These are phyloP conservation scores for Gymnodraco acuticeps DNA, from an alignment of 2,797 vertebrate genomes.

Conservation along the genomic window DNA sequence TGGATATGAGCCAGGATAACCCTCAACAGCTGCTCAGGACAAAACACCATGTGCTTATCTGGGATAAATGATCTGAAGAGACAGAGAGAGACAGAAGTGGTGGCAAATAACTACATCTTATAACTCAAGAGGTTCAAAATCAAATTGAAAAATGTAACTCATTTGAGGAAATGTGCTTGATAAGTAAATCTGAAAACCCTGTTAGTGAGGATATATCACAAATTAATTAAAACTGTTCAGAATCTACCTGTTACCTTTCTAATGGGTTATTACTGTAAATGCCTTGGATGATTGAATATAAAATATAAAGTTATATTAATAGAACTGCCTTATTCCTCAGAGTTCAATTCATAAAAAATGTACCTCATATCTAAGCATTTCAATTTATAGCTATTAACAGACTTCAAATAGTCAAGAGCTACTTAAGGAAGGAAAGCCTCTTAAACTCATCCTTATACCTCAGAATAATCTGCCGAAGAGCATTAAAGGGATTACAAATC, in stretches of 20 bases:
- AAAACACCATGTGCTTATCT: constrained; percentile 97
- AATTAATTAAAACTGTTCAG: neutral
- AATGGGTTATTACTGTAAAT: neutral
- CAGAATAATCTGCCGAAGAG: constrained; percentile 34
- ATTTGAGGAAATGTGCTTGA: neutral
- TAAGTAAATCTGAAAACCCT: neutral
- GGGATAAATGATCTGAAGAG: constrained; percentile 94
- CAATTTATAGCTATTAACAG: constrained; percentile 13
- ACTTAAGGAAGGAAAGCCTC: constrained; percentile 43
- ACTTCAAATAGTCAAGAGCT: constrained; percentile 7
- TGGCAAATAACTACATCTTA: neutral
- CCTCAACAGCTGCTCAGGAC: constrained; percentile 96
- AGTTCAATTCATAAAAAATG: neutral
- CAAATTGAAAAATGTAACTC: neutral
- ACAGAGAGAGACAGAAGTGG: constrained; percentile 8
- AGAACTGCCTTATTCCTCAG: neutral
- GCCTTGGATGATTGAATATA: neutral
- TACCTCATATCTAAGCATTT: neutral
- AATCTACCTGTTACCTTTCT: neutral
- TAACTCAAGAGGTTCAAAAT: neutral
- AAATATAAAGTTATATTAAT: neutral
- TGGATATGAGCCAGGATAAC: constrained; percentile 98
- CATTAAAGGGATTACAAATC: constrained; percentile 46
- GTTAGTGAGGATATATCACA: neutral
- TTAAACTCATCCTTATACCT: constrained; percentile 30